phyloP scores from a whole-genome alignment of 2,888 invertebrate species.

The Oeneis ivallda region DNA sequence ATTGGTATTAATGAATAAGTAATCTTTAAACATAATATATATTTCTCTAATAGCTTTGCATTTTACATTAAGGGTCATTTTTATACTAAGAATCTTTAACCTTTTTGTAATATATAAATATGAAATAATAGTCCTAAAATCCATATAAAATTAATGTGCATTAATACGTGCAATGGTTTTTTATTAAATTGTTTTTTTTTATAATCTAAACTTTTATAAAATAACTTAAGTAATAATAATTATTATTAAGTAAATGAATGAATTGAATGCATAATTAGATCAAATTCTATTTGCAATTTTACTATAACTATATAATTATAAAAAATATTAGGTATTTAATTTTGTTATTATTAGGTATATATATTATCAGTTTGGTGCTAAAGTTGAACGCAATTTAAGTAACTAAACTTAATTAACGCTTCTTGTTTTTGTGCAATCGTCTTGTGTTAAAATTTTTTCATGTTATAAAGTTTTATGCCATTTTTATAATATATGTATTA shows the following conservation, averaged over 20 bases:
- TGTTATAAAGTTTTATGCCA: background rate
- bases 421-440: constrained; percentile 30
- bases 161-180: constrained; percentile 55
- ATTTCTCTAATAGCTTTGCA: background rate
- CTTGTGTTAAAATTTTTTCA: constrained; percentile 12
- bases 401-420: background rate
- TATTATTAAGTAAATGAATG: constrained; percentile 19
- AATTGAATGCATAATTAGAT: constrained; percentile 8
- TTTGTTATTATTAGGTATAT: constrained; percentile 1
- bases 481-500: background rate
- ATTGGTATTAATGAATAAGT: background rate
- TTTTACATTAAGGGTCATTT: constrained; percentile 5
- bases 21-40: background rate
- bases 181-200: constrained; percentile 30
- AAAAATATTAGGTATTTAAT: background rate
- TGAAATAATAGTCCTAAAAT: constrained; percentile 30
- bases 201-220: constrained; percentile 24
- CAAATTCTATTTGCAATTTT: constrained; percentile 8
- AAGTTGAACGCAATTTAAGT: constrained; percentile 13
- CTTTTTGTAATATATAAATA: constrained; percentile 7
- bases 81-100: background rate
- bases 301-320: background rate
- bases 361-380: constrained; percentile 17
- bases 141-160: constrained; percentile 45
- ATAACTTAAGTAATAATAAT: constrained; percentile 16